Base-by-base conservation (phyloP, 2,888 invertebrate genomes). In the Caenorhabditis afra region DNA sequence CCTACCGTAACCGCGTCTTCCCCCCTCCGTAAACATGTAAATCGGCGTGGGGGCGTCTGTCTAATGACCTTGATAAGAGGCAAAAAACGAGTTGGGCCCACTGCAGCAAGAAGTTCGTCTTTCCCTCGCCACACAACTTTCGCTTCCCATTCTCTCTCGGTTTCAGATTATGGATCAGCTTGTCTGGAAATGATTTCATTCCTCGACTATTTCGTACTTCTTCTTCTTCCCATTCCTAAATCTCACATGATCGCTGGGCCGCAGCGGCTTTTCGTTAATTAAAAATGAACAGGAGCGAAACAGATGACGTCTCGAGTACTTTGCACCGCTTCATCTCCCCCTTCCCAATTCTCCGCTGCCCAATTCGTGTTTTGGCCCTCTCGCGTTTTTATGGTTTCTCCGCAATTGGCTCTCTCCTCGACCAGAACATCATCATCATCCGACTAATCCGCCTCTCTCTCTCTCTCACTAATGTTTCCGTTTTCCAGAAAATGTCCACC, bases 401-500 rank as follows among this genome's bases (percentile, higher is more conserved):
- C 53, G 8, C 53, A 37, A 49, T 37, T 62, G 20, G 47, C 61
- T 11, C 49, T 62, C 49, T 62, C 57, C 39, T 37, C 37, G 20
- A 18, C 14, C 35, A 47, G 47, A 35, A 47, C 45, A 47, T 35
- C 29, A 61, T 37, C 47, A 29, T 37, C n/a, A 47, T 47, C 18
- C 23, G 53, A 37, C 18, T 49, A 45, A 49, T 59, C 45, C 37
- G 29, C 35, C 29, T 11, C 23, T n/a, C n/a, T n/a, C n/a, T n/a
- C n/a, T n/a, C 55, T 14, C 35, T 20, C 45, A 23, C 44, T 41
- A 64, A 45, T 16, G 41, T 39, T 66, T 55, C 57, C 47, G 35
- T 57, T 66, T 66, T 68, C 44, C 57, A 61, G 61, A 55, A 18
- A 55, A 55, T 71, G 71, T 71, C 71, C 35, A 57, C 62, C 18